Conservation (phyloP, 2,888 invertebrate species). For the Andrena trimmerana region DNA sequence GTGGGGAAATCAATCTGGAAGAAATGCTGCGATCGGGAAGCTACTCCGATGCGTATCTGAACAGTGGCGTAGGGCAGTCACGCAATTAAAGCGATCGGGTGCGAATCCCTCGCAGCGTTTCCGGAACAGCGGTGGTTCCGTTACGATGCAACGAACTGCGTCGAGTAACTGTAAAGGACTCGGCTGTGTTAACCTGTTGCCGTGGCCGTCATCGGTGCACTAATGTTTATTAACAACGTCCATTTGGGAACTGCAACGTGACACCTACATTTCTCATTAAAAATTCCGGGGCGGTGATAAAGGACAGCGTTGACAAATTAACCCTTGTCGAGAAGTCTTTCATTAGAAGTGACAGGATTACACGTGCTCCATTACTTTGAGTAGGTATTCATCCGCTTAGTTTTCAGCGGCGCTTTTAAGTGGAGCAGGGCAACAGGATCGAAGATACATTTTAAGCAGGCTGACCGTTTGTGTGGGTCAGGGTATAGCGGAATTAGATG, state of each 20-base stretch:
- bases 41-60: background rate
- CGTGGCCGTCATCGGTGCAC: constrained; percentile 23
- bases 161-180: constrained; percentile 73
- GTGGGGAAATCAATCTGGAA: too few relatives aligned
- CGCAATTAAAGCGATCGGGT: constrained; percentile 61
- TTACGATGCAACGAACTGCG: constrained; percentile 72
- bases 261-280: background rate
- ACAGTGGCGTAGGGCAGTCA: constrained; percentile 32
- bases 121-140: constrained; percentile 69
- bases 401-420: too few relatives aligned
- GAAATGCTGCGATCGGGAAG: too few relatives aligned
- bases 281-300: background rate
- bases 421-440: too few relatives aligned
- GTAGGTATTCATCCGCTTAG: too few relatives aligned
- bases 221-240: constrained; percentile 36
- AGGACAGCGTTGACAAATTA: background rate
- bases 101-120: constrained; percentile 57
- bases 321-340: background rate
- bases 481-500: background rate
- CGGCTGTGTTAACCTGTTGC: constrained; percentile 64
- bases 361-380: background rate
- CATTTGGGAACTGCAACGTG: background rate
- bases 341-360: background rate
- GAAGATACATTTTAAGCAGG: too few relatives aligned
- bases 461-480: background rate